These are phyloP conservation scores for Solea solea DNA, from an alignment of 2,113 vertebrate species.

Conservation along the genomic window DNA sequence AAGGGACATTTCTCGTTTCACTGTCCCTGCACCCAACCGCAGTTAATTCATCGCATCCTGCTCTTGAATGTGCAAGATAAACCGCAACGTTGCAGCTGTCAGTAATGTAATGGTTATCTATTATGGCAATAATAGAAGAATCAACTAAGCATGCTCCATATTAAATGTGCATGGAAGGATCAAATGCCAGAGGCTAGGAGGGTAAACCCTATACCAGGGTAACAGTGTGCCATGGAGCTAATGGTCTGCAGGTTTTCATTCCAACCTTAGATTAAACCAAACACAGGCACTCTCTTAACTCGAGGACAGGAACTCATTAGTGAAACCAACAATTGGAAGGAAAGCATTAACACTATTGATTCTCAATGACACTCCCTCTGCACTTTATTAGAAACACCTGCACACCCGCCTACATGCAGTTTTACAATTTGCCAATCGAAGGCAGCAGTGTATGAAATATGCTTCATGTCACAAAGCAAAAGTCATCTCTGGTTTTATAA, in stretches of 20 bases:
- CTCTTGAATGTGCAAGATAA: conserved; percentile 8
- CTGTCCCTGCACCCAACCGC: conserved; percentile 4
- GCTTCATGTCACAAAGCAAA: too few species aligned
- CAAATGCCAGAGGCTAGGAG: background rate
- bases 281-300: background rate
- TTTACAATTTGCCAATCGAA: too few species aligned
- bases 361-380: background rate
- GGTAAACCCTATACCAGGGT: background rate
- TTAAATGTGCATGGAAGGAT: background rate
- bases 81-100: conserved; percentile 10
- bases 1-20: conserved; percentile 26
- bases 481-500: background rate
- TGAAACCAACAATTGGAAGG: background rate
- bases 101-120: conserved; percentile 19
- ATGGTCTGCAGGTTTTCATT: background rate
- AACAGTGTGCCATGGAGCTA: background rate
- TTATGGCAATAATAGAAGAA: background rate
- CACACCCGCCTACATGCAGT: too few species aligned
- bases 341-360: background rate
- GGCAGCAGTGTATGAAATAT: too few species aligned
- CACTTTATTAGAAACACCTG: too few species aligned
- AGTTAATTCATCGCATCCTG: conserved; percentile 28
- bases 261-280: background rate
- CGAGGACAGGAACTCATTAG: background rate
- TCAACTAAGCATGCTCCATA: background rate